phyloP scores from a whole-genome alignment of 2,113 vertebrate species.

The Quiscalus mexicanus region DNA sequence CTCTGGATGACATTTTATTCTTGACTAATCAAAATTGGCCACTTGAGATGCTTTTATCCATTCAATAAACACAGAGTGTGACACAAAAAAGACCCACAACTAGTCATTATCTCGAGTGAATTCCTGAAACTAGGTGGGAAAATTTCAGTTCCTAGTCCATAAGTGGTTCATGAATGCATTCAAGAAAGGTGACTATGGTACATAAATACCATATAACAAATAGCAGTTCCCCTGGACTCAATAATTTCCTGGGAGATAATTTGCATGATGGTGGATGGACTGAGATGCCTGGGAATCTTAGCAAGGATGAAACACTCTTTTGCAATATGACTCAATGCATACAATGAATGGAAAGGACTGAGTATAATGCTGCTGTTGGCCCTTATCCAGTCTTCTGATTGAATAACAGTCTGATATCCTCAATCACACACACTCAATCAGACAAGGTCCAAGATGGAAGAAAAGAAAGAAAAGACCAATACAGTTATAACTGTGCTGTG shows the following conservation, averaged over 20 bases:
- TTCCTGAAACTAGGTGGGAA: not conserved
- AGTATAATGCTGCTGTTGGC: not conserved
- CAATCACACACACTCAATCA: not conserved
- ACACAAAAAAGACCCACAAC: not conserved
- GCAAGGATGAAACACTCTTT: not conserved
- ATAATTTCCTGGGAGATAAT: not conserved
- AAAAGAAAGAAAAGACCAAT: not conserved
- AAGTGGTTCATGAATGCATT: not conserved
- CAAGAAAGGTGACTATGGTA: not conserved
- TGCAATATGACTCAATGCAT: not conserved
- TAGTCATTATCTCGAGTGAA: not conserved
- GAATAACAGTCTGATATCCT: not conserved
- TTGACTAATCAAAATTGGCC: not conserved
- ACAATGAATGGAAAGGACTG: not conserved
- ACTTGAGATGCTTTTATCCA: not conserved
- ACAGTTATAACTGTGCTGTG: not conserved
- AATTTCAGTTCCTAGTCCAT: not conserved
- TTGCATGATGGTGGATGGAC: not conserved
- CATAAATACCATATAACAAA: not conserved
- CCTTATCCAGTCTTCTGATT: not conserved
- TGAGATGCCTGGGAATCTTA: not conserved
- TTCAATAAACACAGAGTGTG: not conserved
- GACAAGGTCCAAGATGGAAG: not conserved
- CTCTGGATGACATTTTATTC: not conserved
- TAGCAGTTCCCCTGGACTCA: not conserved